A percentile compares a stretch with the other conserved stretches of the same genome.
phyloP scores from a whole-genome alignment of 2,888 invertebrate species.

The Metallyticus violacea region DNA sequence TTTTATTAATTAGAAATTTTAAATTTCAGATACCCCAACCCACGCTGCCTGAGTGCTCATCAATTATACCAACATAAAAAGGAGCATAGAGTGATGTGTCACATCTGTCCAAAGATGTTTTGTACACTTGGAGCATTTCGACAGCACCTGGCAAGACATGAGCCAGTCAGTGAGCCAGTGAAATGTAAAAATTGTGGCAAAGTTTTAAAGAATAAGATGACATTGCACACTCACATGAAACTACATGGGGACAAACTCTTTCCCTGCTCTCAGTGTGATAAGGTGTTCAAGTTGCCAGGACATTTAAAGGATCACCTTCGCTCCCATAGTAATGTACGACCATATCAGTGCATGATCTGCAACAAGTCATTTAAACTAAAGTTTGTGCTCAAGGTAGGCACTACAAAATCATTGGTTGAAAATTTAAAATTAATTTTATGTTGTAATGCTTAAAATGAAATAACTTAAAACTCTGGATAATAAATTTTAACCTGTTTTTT shows the following conservation, averaged over 20 bases:
- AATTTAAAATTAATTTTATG: no score
- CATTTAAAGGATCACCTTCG: slow-evolving; percentile 15
- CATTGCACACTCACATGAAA: slow-evolving; percentile 20
- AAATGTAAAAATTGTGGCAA: not conserved
- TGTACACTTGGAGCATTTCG: not conserved
- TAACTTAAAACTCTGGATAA: no score
- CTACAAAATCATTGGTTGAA: no score
- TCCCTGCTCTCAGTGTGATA: slow-evolving; percentile 23
- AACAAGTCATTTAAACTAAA: slow-evolving; percentile 25
- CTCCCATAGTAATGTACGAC: slow-evolving; percentile 16
- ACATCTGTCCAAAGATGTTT: slow-evolving; percentile 22
- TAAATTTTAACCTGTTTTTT: no score
- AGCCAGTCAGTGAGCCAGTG: not conserved
- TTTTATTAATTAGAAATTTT: not conserved
- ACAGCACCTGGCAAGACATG: slow-evolving; percentile 14
- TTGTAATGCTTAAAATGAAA: no score
- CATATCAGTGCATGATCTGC: slow-evolving; percentile 22
- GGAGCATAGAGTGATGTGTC: slow-evolving; percentile 5
- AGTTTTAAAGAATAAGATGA: not conserved
- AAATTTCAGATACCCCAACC: not conserved
- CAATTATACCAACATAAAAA: not conserved
- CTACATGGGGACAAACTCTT: slow-evolving; percentile 41
- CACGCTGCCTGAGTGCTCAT: not conserved
- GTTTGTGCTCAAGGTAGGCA: slow-evolving; percentile 22
- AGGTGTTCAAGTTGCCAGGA: slow-evolving; percentile 13